Evolutionary conservation across 2,797 vertebrate species (phyloP).

Genomic region (Neosilurus mollespiculum): DNA sequence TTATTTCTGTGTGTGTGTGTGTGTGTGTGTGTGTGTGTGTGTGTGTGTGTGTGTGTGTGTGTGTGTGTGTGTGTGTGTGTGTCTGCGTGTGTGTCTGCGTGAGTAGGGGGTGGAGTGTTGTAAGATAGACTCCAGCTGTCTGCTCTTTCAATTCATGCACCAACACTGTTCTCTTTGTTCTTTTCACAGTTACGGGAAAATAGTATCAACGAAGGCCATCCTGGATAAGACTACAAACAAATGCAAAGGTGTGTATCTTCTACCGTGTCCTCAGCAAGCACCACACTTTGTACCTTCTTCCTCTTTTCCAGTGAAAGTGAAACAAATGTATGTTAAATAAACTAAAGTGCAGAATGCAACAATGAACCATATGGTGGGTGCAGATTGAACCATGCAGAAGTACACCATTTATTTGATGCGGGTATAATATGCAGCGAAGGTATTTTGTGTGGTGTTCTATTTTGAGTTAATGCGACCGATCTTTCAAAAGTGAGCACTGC

Average conservation of each 20-base stretch:
- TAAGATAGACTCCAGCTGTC: slow-evolving; percentile 60
- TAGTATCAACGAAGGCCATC: slow-evolving; percentile 98
- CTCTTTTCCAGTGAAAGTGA: neutral
- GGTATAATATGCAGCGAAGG: neutral
- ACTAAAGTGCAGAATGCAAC: neutral
- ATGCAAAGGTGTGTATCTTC: slow-evolving; percentile 89
- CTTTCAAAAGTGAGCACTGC: neutral
- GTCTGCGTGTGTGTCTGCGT: neutral
- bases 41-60: slow-evolving; percentile 20
- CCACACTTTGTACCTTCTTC: slow-evolving; percentile 12
- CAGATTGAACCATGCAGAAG: neutral
- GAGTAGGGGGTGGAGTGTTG: slow-evolving; percentile 40
- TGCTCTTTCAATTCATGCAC: slow-evolving; percentile 58
- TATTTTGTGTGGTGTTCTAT: neutral
- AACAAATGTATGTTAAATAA: neutral
- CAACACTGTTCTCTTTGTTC: slow-evolving; percentile 62
- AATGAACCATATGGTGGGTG: neutral
- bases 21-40: slow-evolving; percentile 23
- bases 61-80: slow-evolving; percentile 12
- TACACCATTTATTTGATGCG: neutral
- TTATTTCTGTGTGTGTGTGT: slow-evolving; percentile 30
- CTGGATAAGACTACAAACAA: slow-evolving; percentile 99
- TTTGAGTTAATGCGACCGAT: slow-evolving; percentile 4
- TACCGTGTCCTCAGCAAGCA: slow-evolving; percentile 12
- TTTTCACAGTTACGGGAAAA: slow-evolving; percentile 92